Conservation (phyloP, 2,797 vertebrate species). For the Gambelia wislizenii region DNA sequence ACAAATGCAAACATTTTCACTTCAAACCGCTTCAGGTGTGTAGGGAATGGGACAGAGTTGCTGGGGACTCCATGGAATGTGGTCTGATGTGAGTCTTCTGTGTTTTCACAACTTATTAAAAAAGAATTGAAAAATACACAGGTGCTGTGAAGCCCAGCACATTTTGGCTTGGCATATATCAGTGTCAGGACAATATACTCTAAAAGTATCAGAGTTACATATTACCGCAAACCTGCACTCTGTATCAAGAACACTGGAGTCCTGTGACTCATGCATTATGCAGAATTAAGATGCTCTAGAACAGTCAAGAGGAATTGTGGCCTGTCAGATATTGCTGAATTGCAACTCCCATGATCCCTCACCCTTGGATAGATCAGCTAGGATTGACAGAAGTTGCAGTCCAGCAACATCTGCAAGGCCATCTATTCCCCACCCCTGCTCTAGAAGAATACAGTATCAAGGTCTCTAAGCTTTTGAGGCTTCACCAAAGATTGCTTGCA, state of each 20-base stretch:
- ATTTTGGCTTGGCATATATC: background rate
- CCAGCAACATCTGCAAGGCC: background rate
- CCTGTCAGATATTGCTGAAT: background rate
- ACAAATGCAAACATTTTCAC: conserved; percentile 84
- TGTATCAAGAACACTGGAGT: background rate
- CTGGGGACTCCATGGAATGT: conserved; percentile 56
- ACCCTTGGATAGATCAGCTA: background rate
- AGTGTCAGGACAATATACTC: background rate
- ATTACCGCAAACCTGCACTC: no score
- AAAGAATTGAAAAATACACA: background rate
- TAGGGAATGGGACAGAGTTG: conserved; percentile 72
- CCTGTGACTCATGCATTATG: background rate
- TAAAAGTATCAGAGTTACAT: no score
- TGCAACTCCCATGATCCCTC: background rate
- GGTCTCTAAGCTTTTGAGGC: background rate
- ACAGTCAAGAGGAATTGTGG: background rate
- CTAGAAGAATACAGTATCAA: background rate
- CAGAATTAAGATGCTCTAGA: background rate
- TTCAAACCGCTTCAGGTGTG: conserved; percentile 86
- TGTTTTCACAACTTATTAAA: conserved; percentile 62
- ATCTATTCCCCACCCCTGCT: no score
- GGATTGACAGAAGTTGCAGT: background rate
- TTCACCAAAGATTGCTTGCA: background rate
- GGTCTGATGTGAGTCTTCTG: conserved; percentile 57
- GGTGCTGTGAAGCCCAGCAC: background rate